Base-by-base conservation (phyloP, 2,797 vertebrate genomes). In the Peromyscus attwateri region DNA sequence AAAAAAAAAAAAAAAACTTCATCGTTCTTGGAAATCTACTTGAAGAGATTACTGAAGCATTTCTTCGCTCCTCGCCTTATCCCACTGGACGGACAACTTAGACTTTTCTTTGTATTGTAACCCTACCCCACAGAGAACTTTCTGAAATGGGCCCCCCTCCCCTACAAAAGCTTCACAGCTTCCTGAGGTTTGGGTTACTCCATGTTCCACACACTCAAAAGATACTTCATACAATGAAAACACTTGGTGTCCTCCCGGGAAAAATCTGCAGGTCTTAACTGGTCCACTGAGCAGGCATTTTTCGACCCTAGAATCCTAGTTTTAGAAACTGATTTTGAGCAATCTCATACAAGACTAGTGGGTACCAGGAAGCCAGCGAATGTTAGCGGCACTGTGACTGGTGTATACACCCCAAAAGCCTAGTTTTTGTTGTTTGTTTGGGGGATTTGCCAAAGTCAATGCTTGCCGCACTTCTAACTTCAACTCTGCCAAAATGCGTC, bases 21-120 rank as follows among this genome's bases (percentile, higher is more conserved):
- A 6, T 55, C 43, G 31, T 77, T 40, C 52, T 87, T 77, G 52
- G 60, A 89, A 87, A 71, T 94, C 84, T 4, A 84, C 85, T 92
- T 52, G 70, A 16, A 43, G 62, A 90, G 37, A 64, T 88, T 84
- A 95, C 94, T 60, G 68, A 87, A 90, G 49, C 71, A 90, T 66
- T 46, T 90, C 37, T 88, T 82, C 6, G 55, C 34, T 62, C 71
- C 66, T 92, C 62, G 62, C 29, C 94, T 82, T 85, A 85, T 55
- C 34, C 66, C 80, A 55, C 87, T 64, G 3, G 79, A 89, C 64
- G 87, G 55, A 83, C 66, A 89, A 64, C 21, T 40, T 88, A 64
- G 55, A 16, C 31, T 91, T 91, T 89, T n/a, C 14, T 55, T 40
- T 34, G 7, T 46, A 37, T 52, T 82, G 73, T 49, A 88, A 76